Percentiles rank a stretch among this genome's conserved stretches.
Conservation (phyloP, 1,140 invertebrate species). For the Dendrolimus punctatus region DNA sequence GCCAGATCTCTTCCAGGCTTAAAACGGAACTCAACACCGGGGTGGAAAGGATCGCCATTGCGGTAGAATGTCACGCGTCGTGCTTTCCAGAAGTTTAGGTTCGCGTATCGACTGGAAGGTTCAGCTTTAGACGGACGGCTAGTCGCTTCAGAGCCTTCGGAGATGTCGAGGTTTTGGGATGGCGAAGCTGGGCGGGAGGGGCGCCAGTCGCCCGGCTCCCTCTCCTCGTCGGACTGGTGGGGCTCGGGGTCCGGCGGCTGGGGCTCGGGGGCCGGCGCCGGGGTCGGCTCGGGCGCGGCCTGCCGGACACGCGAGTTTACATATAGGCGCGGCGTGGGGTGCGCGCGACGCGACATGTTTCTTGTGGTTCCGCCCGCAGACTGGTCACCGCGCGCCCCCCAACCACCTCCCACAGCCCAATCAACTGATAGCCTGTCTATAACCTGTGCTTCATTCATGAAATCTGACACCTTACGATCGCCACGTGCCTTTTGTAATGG, state of each 20-base stretch:
- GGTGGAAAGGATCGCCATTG: conserved; percentile 94
- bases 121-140: conserved; percentile 37
- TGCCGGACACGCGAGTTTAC: conserved; percentile 42
- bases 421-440: conserved; percentile 46
- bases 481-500: background rate
- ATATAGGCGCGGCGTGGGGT: conserved; percentile 30
- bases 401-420: conserved; percentile 29
- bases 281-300: conserved; percentile 53
- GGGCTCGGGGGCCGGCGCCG: conserved; percentile 48
- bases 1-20: conserved; percentile 89
- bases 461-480: conserved; percentile 15
- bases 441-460: conserved; percentile 42
- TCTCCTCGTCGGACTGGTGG: conserved; percentile 50
- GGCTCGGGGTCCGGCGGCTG: conserved; percentile 51
- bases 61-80: conserved; percentile 91
- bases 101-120: conserved; percentile 79
- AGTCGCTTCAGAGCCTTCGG: conserved; percentile 58
- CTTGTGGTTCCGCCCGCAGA: conserved; percentile 37
- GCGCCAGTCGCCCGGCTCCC: conserved; percentile 53
- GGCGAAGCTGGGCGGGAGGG: conserved; percentile 60
- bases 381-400: conserved; percentile 37
- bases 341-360: conserved; percentile 58
- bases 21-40: conserved; percentile 90
- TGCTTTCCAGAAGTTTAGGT: conserved; percentile 89
- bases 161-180: conserved; percentile 49